These are phyloP conservation scores for Plectrocnemia conspersa DNA, from an alignment of 1,140 invertebrate species.

Conservation along the genomic window DNA sequence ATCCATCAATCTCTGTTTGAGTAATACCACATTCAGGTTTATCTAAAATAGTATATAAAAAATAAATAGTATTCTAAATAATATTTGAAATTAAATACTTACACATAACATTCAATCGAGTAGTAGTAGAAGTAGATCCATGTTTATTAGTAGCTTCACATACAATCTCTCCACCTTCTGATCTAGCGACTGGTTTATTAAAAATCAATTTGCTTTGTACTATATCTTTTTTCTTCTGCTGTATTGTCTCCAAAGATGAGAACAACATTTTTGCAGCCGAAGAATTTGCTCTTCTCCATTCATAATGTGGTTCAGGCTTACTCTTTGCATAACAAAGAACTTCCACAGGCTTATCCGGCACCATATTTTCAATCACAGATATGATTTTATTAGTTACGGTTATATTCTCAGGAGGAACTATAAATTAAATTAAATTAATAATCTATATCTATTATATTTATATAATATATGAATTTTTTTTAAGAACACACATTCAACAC, in stretches of 20 bases:
- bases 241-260: slow-evolving; percentile 6
- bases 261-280: slow-evolving; percentile 8
- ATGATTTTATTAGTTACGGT: slow-evolving; percentile 66
- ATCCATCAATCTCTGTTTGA: slow-evolving; percentile 64
- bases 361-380: slow-evolving; percentile 70
- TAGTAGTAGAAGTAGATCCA: slow-evolving; percentile 60
- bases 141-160: slow-evolving; percentile 76
- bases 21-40: slow-evolving; percentile 79
- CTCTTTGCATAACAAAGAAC: slow-evolving; percentile 69
- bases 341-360: slow-evolving; percentile 67
- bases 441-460: neutral
- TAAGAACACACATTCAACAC: slow-evolving; percentile 77
- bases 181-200: slow-evolving; percentile 55
- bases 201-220: slow-evolving; percentile 53
- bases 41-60: slow-evolving; percentile 54
- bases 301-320: slow-evolving; percentile 31
- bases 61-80: neutral
- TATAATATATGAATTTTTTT: slow-evolving; percentile 3
- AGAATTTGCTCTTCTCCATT: slow-evolving; percentile 19
- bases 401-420: slow-evolving; percentile 84
- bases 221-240: slow-evolving; percentile 34
- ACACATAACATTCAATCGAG: slow-evolving; percentile 76
- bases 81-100: slow-evolving; percentile 46
- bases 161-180: slow-evolving; percentile 64
- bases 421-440: slow-evolving; percentile 12